Base-by-base conservation (phyloP, 2,113 vertebrate species). In the Microcebus ravelobensis region DNA sequence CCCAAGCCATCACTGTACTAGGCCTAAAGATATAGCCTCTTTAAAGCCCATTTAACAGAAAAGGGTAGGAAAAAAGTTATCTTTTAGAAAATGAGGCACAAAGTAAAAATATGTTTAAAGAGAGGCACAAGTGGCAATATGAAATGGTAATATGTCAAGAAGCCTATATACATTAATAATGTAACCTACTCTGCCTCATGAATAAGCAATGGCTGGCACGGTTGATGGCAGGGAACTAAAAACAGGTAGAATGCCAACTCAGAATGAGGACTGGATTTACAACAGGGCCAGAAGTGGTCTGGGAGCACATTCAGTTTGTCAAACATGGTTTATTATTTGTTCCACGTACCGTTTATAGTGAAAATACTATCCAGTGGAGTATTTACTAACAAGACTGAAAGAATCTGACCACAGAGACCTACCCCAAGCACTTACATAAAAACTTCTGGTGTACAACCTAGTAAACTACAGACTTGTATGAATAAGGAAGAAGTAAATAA, bases 381-480 rank as follows among this genome's bases (percentile, higher is more conserved):
- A 92, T 45, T 93, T 77, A 90, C 45, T 59, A 74, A 59, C 81
- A 85, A 88, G 61, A 81, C 76, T 73, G 73, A 96, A 23, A 90
- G 73, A 55, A 65, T 90, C 39, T 21, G 71, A 68, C 70, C 70
- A 82, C 29, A 82, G 4, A 73, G 67, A 68, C 21, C 65, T 65
- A 92, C 81, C 34, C 55, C 18, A 50, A 67, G 86, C 42, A 52
- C n/a, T 82, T 61, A 52, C n/a, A 71, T 52, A 92, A 87, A 93
- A 34, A 68, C 29, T 50, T 31, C 88, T 79, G 91, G 77, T 59
- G 29, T 48, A 61, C 10, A 65, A 70, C 15, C 25, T 76, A 59
- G 29, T 45, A n/a, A 87, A 79, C 82, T 25, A 81, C 27, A 91
- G 91, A 87, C 57, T 77, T 45, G 55, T 23, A 36, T 5, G 27